Evolutionary conservation across 2,888 invertebrate genomes (phyloP).

Genomic region (Cephus sareptanus): DNA sequence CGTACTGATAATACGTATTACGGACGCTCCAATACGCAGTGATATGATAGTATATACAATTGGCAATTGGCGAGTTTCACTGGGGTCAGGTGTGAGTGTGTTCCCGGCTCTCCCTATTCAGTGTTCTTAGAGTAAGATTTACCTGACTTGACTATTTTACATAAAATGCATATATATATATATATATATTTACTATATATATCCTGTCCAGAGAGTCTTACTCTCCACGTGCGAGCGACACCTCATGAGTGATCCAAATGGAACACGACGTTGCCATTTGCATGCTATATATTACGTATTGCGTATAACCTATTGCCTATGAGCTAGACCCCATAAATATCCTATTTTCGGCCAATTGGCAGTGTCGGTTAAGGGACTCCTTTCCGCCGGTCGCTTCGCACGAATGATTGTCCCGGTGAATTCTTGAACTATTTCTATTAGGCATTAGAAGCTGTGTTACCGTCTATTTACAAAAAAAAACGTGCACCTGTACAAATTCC

Average conservation of each 20-base stretch:
- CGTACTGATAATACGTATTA: background rate
- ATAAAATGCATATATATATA: background rate
- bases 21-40: background rate
- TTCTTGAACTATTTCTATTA: background rate
- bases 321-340: background rate
- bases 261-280: slow-evolving; percentile 58
- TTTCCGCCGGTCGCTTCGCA: background rate
- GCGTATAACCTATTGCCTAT: background rate
- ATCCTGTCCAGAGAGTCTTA: slow-evolving; percentile 17
- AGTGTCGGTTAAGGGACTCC: background rate
- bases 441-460: background rate
- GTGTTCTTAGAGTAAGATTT: slow-evolving; percentile 51
- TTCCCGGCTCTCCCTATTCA: slow-evolving; percentile 57
- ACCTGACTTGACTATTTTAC: background rate
- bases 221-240: slow-evolving; percentile 43
- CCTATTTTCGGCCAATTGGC: background rate
- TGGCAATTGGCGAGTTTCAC: slow-evolving; percentile 63
- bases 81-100: slow-evolving; percentile 65
- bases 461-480: background rate
- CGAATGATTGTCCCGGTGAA: background rate
- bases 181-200: slow-evolving; percentile 8
- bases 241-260: slow-evolving; percentile 58
- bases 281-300: slow-evolving; percentile 31
- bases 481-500: background rate
- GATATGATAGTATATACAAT: slow-evolving; percentile 33